Evolutionary conservation across 2,797 vertebrate species (phyloP).

Genomic region (Molossus alvarezi): DNA sequence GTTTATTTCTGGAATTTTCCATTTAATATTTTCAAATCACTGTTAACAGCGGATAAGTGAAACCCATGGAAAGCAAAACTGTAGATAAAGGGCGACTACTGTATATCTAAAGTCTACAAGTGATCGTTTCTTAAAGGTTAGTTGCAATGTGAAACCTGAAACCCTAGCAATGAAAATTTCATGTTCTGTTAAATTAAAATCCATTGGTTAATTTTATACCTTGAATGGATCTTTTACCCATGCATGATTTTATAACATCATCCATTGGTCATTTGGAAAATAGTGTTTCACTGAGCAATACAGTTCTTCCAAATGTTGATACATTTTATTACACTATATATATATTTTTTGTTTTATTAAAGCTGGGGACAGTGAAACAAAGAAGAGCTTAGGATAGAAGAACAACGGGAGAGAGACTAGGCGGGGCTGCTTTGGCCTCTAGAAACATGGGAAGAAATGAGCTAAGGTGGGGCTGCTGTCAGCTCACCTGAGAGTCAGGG

Average conservation of each 20-base stretch:
- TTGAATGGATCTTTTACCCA: neutral
- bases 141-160: constrained; percentile 6
- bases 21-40: neutral
- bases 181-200: neutral
- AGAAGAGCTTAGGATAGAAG: no score
- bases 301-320: no score
- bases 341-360: no score
- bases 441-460: no score
- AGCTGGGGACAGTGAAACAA: no score
- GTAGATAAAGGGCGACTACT: no score
- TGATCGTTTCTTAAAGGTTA: constrained; percentile 7
- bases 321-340: no score
- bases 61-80: neutral
- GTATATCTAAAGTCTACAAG: neutral
- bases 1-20: neutral
- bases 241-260: neutral
- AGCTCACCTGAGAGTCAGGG: no score
- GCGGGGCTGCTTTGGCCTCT: no score
- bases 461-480: no score
- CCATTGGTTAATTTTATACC: neutral
- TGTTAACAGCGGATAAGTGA: neutral
- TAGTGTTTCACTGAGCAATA: neutral
- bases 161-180: neutral
- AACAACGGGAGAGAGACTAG: no score
- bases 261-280: constrained; percentile 2